Percentiles rank a stretch among this genome's conserved stretches.
These are phyloP conservation scores for Plebejus argus DNA, from an alignment of 2,888 invertebrate genomes.

Conservation along the genomic window DNA sequence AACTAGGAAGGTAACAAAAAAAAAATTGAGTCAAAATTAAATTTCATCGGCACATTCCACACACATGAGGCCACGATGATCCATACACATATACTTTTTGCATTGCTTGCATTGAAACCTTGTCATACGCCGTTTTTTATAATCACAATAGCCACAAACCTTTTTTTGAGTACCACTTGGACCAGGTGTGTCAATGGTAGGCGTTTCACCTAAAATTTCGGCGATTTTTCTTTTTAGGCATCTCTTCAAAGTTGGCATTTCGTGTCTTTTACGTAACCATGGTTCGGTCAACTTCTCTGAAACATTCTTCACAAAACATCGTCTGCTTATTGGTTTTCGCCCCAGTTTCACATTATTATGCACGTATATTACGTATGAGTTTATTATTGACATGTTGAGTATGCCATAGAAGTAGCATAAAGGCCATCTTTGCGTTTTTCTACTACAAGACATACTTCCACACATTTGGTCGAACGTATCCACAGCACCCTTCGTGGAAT, in stretches of 20 bases:
- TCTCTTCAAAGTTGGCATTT: neutral
- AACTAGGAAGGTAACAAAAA: too few species aligned
- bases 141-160: neutral
- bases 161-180: constrained; percentile 15
- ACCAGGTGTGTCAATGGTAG: neutral
- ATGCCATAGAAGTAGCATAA: constrained; percentile 42
- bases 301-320: constrained; percentile 22
- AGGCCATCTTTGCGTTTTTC: constrained; percentile 42
- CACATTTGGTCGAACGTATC: constrained; percentile 43
- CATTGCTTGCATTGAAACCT: too few species aligned
- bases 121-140: too few species aligned
- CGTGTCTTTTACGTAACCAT: neutral
- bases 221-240: constrained; percentile 11
- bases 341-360: too few species aligned
- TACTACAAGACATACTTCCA: constrained; percentile 39
- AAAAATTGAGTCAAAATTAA: too few species aligned
- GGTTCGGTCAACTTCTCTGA: constrained; percentile 22
- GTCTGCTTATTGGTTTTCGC: neutral
- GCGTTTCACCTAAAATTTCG: neutral
- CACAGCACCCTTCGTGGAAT: constrained; percentile 40
- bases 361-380: constrained; percentile 39
- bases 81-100: too few species aligned
- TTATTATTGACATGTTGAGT: constrained; percentile 39
- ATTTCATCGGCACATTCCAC: too few species aligned
- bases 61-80: too few species aligned